Evolutionary conservation across 2,888 invertebrate genomes (phyloP), one percentile per base, ranked within the genome.

Genomic region (Ectemnius cavifrons): DNA sequence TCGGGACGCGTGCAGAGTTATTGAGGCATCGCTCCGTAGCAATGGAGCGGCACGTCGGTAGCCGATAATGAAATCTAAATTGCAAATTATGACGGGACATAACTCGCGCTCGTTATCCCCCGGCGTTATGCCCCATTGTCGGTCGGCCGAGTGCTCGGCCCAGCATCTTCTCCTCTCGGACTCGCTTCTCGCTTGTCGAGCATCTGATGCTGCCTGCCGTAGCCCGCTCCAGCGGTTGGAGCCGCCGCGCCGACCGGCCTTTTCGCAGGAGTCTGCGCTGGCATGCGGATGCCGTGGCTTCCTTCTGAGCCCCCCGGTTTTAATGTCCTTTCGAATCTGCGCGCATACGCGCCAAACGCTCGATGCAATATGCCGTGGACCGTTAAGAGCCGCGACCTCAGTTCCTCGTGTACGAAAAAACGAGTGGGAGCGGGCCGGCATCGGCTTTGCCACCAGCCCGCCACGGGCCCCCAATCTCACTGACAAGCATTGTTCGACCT

Each of bases 31-130:
- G 20, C 23, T 52, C 13, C 47, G 56, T 37, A 61, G n/a, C 5
- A 16, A 52, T 52, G 16, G 52, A 52, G 52, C 14, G 52, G 52
- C 52, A 62, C 60, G 61, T 49, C 28, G 47, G 16, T 66, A 62
- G 61, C 67, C 78, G 82, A 83, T 84, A 83, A 83, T 83, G 75
- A 84, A 84, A 85, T 82, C 80, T 80, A 82, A 79, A 84, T 85
- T 85, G 84, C 82, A 84, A 84, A 84, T 85, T 84, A 85, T 80
- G 80, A 82, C 76, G 81, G 81, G 73, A 71, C 85, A 82, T 84
- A 86, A 86, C 84, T 85, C 78, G 72, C 75, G 79, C 81, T 82
- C 80, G 83, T 86, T 86, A 84, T 84, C 80, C 85, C 47, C 66
- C 60, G 67, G 79, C 8, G 76, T 79, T 84, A 76, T 77, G 73